These are phyloP conservation scores for Piprites chloris DNA, from an alignment of 2,113 vertebrate genomes.

Conservation along the genomic window DNA sequence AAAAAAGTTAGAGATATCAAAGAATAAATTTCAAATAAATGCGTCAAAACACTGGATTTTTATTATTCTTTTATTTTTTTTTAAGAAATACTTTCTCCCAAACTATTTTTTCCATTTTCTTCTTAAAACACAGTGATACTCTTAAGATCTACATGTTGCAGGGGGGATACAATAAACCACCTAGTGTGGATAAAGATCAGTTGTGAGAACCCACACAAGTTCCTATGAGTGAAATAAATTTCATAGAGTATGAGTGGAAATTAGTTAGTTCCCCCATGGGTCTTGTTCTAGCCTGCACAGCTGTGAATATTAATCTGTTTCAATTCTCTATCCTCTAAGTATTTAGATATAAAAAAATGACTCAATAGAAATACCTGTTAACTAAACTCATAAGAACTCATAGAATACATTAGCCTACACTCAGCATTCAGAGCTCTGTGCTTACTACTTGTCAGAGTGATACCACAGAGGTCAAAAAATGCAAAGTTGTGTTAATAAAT, in stretches of 20 bases:
- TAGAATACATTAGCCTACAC: constrained; percentile 2
- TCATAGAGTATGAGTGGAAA: neutral
- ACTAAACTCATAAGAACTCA: constrained; percentile 18
- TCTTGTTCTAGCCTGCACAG: neutral
- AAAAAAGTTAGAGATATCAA: neutral
- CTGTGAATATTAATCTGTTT: neutral
- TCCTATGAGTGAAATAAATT: neutral
- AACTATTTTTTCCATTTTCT: neutral
- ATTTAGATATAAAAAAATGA: neutral
- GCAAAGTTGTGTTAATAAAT: constrained; percentile 60
- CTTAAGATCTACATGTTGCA: neutral
- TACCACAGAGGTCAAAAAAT: constrained; percentile 8
- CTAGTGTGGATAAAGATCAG: neutral
- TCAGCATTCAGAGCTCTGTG: constrained; percentile 12
- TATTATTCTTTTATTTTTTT: constrained; percentile 15
- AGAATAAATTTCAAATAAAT: neutral
- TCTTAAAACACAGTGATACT: constrained; percentile 2
- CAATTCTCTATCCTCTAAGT: neutral
- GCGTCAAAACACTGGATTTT: neutral
- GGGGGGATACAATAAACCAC: neutral
- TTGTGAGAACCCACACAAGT: neutral
- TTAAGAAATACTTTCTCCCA: neutral
- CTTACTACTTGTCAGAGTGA: neutral
- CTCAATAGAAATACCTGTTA: neutral
- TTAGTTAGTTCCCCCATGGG: neutral